phyloP scores from a whole-genome alignment of 2,797 vertebrate genomes.

The Mastacembelus armatus region DNA sequence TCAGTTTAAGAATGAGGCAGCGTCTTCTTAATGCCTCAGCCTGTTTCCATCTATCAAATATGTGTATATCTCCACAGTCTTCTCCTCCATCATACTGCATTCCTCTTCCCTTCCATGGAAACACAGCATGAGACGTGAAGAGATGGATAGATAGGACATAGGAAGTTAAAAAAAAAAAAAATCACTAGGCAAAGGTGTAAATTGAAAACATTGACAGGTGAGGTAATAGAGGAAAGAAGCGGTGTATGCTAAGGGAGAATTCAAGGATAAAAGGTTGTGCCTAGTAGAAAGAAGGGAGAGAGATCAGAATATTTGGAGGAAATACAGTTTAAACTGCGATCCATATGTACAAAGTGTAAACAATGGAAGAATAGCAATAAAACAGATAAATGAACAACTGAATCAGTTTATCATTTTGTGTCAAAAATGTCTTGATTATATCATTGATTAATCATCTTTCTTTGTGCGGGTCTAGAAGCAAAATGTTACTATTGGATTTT shows the following conservation, averaged over 20 bases:
- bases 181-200: slow-evolving; percentile 23
- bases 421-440: no score
- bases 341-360: not conserved
- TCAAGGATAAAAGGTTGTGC: not conserved
- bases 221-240: slow-evolving; percentile 17
- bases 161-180: slow-evolving; percentile 3
- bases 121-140: slow-evolving; percentile 10
- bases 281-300: not conserved
- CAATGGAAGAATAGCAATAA: not conserved
- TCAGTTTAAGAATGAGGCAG: slow-evolving; percentile 61
- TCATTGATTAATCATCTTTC: no score
- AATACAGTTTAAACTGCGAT: not conserved
- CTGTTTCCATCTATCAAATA: slow-evolving; percentile 64
- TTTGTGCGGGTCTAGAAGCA: no score
- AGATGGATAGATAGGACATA: slow-evolving; percentile 34
- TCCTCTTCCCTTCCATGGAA: slow-evolving; percentile 30
- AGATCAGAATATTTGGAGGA: not conserved
- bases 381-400: not conserved
- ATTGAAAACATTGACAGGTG: slow-evolving; percentile 31
- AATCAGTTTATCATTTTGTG: no score
- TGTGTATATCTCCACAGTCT: slow-evolving; percentile 51
- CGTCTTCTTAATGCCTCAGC: slow-evolving; percentile 43
- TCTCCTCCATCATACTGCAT: slow-evolving; percentile 56
- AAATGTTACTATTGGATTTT: no score
- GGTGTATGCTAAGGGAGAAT: slow-evolving; percentile 6